phyloP scores from a whole-genome alignment of 2,888 invertebrate species.

The Euzophera pinguis region DNA sequence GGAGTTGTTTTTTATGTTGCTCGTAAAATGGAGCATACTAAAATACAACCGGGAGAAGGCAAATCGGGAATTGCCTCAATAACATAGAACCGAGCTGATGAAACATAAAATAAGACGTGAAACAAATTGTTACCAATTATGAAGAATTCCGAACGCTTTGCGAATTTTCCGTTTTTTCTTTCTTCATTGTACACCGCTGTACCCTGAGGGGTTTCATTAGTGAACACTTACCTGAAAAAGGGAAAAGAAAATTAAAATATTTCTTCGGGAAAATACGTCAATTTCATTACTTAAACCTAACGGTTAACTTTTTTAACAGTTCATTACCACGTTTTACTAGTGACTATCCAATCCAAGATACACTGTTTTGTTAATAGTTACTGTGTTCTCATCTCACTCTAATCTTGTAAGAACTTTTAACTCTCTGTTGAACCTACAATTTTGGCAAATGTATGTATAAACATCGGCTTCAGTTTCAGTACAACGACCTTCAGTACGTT shows the following conservation, averaged over 20 bases:
- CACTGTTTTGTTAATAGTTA: too few relatives aligned
- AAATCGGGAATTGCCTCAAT: conserved; percentile 51
- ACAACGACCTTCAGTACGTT: conserved; percentile 28
- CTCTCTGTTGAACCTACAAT: too few relatives aligned
- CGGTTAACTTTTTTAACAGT: too few relatives aligned
- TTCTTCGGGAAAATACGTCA: too few relatives aligned
- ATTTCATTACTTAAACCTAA: too few relatives aligned
- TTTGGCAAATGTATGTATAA: not conserved
- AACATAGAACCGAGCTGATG: conserved; percentile 37
- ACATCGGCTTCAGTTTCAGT: conserved; percentile 13
- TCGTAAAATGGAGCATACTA: conserved; percentile 56
- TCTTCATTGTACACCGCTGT: not conserved
- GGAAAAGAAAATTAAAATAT: conserved; percentile 16
- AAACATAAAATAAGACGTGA: conserved; percentile 35
- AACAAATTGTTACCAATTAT: conserved; percentile 35
- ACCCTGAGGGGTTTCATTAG: not conserved
- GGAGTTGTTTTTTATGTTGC: conserved; percentile 56
- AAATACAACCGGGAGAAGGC: conserved; percentile 48
- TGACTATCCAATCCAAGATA: too few relatives aligned
- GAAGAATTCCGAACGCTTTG: conserved; percentile 15
- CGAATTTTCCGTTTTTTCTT: not conserved
- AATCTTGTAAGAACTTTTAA: too few relatives aligned
- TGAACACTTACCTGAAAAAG: conserved; percentile 37
- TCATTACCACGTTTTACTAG: too few relatives aligned
- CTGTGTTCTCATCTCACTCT: too few relatives aligned